Base-by-base conservation (phyloP, 2,888 invertebrate species). In the Himalopsyche japonica region DNA sequence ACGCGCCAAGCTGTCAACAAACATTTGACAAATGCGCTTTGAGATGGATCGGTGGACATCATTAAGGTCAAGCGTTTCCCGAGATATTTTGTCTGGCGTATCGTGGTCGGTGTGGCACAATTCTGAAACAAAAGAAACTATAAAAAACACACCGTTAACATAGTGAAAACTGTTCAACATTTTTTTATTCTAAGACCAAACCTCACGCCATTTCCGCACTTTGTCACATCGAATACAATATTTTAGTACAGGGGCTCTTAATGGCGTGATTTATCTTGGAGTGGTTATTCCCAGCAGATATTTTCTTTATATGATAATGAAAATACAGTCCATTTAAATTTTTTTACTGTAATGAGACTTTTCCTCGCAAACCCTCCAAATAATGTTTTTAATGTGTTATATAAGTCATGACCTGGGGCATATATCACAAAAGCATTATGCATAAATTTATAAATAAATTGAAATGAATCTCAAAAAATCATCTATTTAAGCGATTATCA, bases 11-110 rank as follows among this genome's bases (percentile, higher is more conserved):
- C 24, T 57, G 57, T 57, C 57, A 57, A 20, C 57, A 20, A 8
- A 8, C 6, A 8, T 57, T 83, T 83, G 83, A 83, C 83, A 83
- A 83, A 83, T 43, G 83, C 80, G 79, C 76, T 37, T 57, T 76
- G 70, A 79, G 48, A 80, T 83, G 83, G 80, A 79, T 47, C 48
- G 80, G 1, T 43, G 43, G 43, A 43, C 43, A 43, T 83, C 79
- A 83, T 83, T 83, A 83, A 80, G 83, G 83, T 76, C 83, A 83
- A 64, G 30, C 34, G 30, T 80, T 76, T 70, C 83, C 83, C 80
- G 80, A 57, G 57, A 57, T 57, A 57, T 57, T 57, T 57, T 57
- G 57, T 57, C 57, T 57, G 57, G 57, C 57, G 20, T 8, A 7
- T 24, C 57, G 57, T 24, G 57, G 57, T 24, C 57, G 57, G 57